These are phyloP conservation scores for Brienomyrus brachyistius DNA, from an alignment of 2,113 vertebrate species.

Conservation along the genomic window DNA sequence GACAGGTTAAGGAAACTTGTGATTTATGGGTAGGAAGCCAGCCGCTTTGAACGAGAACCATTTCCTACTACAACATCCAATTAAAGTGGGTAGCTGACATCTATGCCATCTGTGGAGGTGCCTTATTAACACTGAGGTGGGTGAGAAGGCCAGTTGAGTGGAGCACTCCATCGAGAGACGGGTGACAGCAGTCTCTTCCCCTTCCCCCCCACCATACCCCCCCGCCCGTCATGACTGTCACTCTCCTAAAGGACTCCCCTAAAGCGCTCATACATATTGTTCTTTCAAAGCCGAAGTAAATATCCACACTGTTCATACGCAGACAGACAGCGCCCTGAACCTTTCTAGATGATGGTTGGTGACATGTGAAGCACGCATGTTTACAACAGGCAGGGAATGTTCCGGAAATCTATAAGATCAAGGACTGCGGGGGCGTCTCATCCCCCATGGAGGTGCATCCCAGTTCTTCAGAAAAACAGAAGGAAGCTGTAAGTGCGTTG, in stretches of 20 bases:
- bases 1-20: not conserved
- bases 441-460: not conserved
- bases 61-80: not conserved
- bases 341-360: not conserved
- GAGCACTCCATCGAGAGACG: not conserved
- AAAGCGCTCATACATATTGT: not conserved
- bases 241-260: not conserved
- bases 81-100: not conserved
- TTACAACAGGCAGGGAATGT: not conserved
- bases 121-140: not conserved
- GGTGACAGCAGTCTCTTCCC: not conserved
- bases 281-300: not conserved
- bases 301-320: not conserved
- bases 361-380: not conserved
- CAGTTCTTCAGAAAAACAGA: constrained; percentile 22
- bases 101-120: not conserved
- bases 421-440: not conserved
- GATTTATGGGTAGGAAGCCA: not conserved
- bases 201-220: no score
- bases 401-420: not conserved
- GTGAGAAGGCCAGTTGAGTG: not conserved
- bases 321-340: not conserved
- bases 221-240: not conserved
- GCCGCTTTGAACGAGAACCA: not conserved
- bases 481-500: constrained; percentile 7